phyloP scores from a whole-genome alignment of 1,140 invertebrate species.

The Drosophila subpulchrella region DNA sequence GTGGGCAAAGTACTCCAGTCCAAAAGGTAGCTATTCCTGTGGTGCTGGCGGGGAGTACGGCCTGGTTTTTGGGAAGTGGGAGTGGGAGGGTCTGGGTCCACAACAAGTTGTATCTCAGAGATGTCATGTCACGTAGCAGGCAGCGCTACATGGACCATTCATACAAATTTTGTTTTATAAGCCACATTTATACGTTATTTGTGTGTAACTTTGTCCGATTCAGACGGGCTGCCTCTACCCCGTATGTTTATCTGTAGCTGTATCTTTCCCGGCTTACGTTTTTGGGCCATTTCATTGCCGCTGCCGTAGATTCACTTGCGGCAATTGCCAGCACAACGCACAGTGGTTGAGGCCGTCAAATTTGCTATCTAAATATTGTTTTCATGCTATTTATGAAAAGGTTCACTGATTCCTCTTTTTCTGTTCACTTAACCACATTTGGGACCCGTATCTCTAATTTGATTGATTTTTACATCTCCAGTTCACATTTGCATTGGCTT shows the following conservation, averaged over 20 bases:
- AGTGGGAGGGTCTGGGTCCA: slow-evolving; percentile 8
- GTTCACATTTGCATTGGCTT: no score
- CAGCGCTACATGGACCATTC: slow-evolving; percentile 77
- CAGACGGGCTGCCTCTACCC: slow-evolving; percentile 19
- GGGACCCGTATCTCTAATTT: accelerated
- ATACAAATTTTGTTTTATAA: slow-evolving; percentile 83
- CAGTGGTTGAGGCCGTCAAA: slow-evolving; percentile 7
- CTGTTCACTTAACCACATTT: not conserved
- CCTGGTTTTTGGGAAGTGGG: not conserved
- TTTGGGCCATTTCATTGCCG: slow-evolving; percentile 24
- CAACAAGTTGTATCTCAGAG: slow-evolving; percentile 77
- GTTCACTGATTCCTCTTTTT: no score
- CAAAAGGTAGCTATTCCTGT: slow-evolving; percentile 37
- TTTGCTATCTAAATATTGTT: not conserved
- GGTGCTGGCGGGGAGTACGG: not conserved
- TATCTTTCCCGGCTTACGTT: slow-evolving; percentile 22
- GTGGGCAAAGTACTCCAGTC: slow-evolving; percentile 47
- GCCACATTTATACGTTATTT: slow-evolving; percentile 81
- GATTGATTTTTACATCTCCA: not conserved
- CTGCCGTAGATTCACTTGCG: slow-evolving; percentile 44
- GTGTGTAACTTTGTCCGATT: slow-evolving; percentile 70
- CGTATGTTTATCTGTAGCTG: slow-evolving; percentile 34
- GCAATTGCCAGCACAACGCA: slow-evolving; percentile 28
- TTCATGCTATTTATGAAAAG: no score
- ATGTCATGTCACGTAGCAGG: slow-evolving; percentile 77